A percentile compares a stretch with the other conserved stretches of the same genome.
Evolutionary conservation across 1,140 invertebrate genomes (phyloP).

Genomic region (Battus philenor): DNA sequence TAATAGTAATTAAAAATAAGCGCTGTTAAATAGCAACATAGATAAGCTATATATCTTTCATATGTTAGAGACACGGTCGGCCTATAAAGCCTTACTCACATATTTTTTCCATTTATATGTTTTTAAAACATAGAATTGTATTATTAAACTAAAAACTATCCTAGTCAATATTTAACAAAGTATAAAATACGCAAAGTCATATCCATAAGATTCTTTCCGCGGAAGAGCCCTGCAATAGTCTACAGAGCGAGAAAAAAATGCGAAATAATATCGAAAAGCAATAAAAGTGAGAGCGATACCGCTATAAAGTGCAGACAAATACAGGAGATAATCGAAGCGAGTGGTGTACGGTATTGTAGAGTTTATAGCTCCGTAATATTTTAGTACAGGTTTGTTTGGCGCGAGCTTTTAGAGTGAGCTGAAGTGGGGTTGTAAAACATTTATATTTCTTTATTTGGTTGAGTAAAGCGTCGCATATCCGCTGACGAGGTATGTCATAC

Average conservation of each 20-base stretch:
- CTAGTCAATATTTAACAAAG: too few relatives aligned
- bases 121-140: too few relatives aligned
- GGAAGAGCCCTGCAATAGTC: constrained; percentile 35
- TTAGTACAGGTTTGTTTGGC: constrained; percentile 50
- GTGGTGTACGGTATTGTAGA: constrained; percentile 57
- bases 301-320: constrained; percentile 71
- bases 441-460: constrained; percentile 24
- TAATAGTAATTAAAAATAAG: too few relatives aligned
- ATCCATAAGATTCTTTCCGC: constrained; percentile 28
- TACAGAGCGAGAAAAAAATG: constrained; percentile 54
- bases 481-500: too few relatives aligned
- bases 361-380: constrained; percentile 70
- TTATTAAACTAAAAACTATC: too few relatives aligned
- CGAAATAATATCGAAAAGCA: constrained; percentile 69
- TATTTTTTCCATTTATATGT: too few relatives aligned
- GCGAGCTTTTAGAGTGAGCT: constrained; percentile 34
- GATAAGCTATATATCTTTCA: too few relatives aligned
- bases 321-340: constrained; percentile 62
- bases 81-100: too few relatives aligned
- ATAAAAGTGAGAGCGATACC: constrained; percentile 57
- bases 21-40: too few relatives aligned
- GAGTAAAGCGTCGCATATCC: too few relatives aligned
- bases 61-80: too few relatives aligned
- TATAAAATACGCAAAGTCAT: constrained; percentile 5
- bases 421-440: constrained; percentile 15